Percentiles rank a stretch among this genome's conserved stretches.
These are phyloP conservation scores for Drosophila sp. DNA, from an alignment of 1,140 invertebrate species.

Conservation along the genomic window DNA sequence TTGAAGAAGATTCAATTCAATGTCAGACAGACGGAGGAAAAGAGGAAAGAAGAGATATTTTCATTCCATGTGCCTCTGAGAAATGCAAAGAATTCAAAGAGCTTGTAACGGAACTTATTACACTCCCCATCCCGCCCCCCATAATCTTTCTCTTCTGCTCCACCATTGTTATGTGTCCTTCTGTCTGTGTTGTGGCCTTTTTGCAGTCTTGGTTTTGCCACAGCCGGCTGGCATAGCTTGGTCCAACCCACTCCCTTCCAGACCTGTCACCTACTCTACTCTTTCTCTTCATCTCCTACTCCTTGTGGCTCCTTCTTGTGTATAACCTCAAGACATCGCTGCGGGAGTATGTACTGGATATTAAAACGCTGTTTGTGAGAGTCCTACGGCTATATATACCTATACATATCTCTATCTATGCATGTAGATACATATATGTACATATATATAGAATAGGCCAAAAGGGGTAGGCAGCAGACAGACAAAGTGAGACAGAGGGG, in stretches of 20 bases:
- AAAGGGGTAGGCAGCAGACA: neutral
- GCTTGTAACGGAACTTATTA: conserved; percentile 71
- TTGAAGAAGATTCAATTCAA: conserved; percentile 6
- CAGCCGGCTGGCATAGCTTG: neutral
- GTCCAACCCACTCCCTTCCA: neutral
- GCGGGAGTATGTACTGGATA: conserved; percentile 13
- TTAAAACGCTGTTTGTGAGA: conserved; percentile 9
- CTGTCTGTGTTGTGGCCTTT: conserved; percentile 11
- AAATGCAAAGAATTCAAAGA: conserved; percentile 62
- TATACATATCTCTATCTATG: neutral
- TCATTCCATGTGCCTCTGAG: conserved; percentile 38
- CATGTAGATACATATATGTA: neutral
- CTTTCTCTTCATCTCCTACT: neutral
- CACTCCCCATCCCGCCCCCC: conserved; percentile 35
- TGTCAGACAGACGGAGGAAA: neutral
- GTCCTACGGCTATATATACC: conserved; percentile 1
- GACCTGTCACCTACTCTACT: neutral
- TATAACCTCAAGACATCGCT: conserved; percentile 13
- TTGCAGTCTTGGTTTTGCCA: conserved; percentile 14
- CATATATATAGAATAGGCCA: neutral
- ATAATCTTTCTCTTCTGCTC: neutral
- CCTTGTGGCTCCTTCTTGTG: conserved; percentile 7
- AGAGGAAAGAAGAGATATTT: conserved; percentile 37
- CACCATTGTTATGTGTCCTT: conserved; percentile 1
- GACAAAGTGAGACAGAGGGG: neutral